Base-by-base conservation (phyloP, 1,140 invertebrate genomes). In the Aethina tumida region DNA sequence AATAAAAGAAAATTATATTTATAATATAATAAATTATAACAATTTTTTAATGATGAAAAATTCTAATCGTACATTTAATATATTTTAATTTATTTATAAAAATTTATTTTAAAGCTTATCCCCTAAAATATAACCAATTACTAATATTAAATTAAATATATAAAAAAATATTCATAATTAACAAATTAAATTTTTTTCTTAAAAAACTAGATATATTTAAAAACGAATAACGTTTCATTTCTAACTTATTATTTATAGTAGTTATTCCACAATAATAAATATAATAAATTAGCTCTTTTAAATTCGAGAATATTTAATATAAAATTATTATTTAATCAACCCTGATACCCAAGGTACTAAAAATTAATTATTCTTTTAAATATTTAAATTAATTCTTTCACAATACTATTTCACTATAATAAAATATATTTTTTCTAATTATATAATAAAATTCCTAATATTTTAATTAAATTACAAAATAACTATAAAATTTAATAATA, bases 281-380 rank as follows among this genome's bases (percentile, higher is more conserved):
- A 58, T 67, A 64, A 58, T 52, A 52, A 52, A 53, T 60, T 71
- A 68, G 53, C 55, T 68, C 64, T 63, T 65, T 60, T 60, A 53
- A 64, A 64, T 70, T 74, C 64, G 67, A 67, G 63, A 74, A 60
- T 56, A 47, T 47, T 61, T 56, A 54, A 45, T 50, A 49, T 47
- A 53, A 62, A 65, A 53, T 59, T 51, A 53, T 58, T 62, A 62
- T 55, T 75, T 67, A 68, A 70, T 69, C 62, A 67, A 68, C 67
- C 64, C 69, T 75, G 63, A 75, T 73, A 74, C 72, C 71, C 69
- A 74, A 75, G 71, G 69, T 73, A 75, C 62, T 65, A 67, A 60
- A 70, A 67, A 59, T 63, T 28, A 66, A 66, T 60, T 58, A 63
- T 68, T 65, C 63, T 67, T 66, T 62, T 53, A 35, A 24, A 56